These are phyloP conservation scores for Ephydatia muelleri DNA, from an alignment of 37 sponge, comb jelly and placozoan genomes.

Conservation along the genomic window DNA sequence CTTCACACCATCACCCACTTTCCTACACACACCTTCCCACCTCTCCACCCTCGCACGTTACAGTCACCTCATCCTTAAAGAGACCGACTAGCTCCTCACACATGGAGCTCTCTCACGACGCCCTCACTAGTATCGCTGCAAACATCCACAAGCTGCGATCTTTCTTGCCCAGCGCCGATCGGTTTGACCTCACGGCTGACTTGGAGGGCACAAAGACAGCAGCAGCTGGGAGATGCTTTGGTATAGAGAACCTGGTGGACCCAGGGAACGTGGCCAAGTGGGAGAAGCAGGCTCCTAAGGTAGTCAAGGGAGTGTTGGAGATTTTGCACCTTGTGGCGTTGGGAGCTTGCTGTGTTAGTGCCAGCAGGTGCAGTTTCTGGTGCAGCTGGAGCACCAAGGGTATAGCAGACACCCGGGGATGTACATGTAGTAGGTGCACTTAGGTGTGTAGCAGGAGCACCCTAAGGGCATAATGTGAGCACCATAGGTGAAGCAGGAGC, in stretches of 20 bases:
- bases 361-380: background rate
- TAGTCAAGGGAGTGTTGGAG: background rate
- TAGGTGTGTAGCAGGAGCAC: background rate
- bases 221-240: background rate
- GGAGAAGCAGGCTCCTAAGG: constrained; percentile 47
- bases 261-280: background rate
- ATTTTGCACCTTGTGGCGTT: no score
- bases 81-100: background rate
- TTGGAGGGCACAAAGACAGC: background rate
- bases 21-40: no score
- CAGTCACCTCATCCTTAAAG: background rate
- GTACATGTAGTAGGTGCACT: background rate
- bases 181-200: background rate
- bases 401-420: no score
- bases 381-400: background rate
- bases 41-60: background rate
- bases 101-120: background rate
- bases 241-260: constrained; percentile 5
- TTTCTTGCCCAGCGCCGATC: constrained; percentile 38
- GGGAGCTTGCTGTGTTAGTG: background rate
- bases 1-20: no score
- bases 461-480: no score
- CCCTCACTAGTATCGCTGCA: constrained; percentile 25
- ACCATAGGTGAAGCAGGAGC: no score
- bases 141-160: constrained; percentile 50